Evolutionary conservation across 2,113 vertebrate species (phyloP), one percentile per base, ranked within the genome.

Genomic region (Oenanthe melanoleuca): DNA sequence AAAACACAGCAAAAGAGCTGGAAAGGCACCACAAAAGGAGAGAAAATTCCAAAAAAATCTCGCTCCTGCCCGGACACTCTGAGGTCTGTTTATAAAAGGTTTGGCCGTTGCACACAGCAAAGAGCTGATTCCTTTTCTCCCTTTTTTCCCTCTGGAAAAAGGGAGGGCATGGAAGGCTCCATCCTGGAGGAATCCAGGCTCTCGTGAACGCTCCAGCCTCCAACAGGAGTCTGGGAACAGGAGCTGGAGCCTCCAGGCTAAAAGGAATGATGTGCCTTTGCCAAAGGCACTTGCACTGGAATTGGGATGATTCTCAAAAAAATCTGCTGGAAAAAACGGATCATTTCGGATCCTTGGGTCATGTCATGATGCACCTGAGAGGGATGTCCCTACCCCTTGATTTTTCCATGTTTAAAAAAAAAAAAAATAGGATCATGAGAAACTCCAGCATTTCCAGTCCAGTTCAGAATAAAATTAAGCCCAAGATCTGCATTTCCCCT

Each of bases 151-250:
- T 25, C 40, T 38, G 45, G 63, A 23, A 94, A 94, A 71, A 80
- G 0, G 4, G 26, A 53, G 42, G 17, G 3, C n/a, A 4, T 0
- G 66, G 83, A 69, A 25, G 8, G 33, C 13, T 84, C 65, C 38
- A 19, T 55, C 56, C 22, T 1, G 34, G 38, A 80, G 25, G 28
- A 37, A 70, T 42, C 31, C 59, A 71, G 21, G 44, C 25, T 45
- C 44, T n/a, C 3, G 0, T 1, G 19, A 37, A 26, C 0, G 0
- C 14, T 40, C 16, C 1, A 1, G 56, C 19, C 45, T 78, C 69
- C 49, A 44, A 40, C 34, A 2, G 55, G 55, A 80, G 8, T 12
- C 64, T 79, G 70, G 61, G 53, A 69, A 18, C 21, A 7, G 59
- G 5, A 66, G 40, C 40, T 19, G 24, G 45, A 67, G 6, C 8